A percentile compares a stretch with the other conserved stretches of the same genome.
These are phyloP conservation scores for Porites cylindrica DNA, from an alignment of 92 coral and sea anemone genomes.

Conservation along the genomic window DNA sequence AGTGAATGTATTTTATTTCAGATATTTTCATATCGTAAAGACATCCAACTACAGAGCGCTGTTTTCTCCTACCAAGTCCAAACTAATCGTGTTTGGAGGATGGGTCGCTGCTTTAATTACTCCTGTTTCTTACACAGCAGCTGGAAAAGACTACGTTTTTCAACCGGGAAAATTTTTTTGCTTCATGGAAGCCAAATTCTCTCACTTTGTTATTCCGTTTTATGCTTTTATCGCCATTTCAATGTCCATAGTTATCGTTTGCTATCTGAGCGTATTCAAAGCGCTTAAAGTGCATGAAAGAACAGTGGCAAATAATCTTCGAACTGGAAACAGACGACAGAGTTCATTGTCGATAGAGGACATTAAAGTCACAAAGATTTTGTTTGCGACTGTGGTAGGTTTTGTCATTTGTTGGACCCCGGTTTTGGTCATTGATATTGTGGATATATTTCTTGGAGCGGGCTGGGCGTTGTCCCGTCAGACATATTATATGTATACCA, in stretches of 20 bases:
- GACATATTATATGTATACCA: slow-evolving; percentile 56
- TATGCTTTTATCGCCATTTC: slow-evolving; percentile 49
- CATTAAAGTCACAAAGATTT: slow-evolving; percentile 61
- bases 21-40: slow-evolving; percentile 59
- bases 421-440: slow-evolving; percentile 54
- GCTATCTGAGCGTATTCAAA: slow-evolving; percentile 58
- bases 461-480: slow-evolving; percentile 41
- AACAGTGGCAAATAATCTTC: slow-evolving; percentile 38
- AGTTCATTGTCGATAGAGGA: slow-evolving; percentile 55
- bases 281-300: slow-evolving; percentile 53
- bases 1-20: not conserved
- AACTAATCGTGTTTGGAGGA: slow-evolving; percentile 25
- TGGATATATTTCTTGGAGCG: slow-evolving; percentile 35
- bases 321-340: slow-evolving; percentile 7
- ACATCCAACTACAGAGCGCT: slow-evolving; percentile 41
- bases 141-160: slow-evolving; percentile 53
- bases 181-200: slow-evolving; percentile 44
- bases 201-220: slow-evolving; percentile 40
- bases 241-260: slow-evolving; percentile 27
- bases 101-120: slow-evolving; percentile 34
- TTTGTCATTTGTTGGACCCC: slow-evolving; percentile 72
- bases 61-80: slow-evolving; percentile 40
- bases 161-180: slow-evolving; percentile 68
- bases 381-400: slow-evolving; percentile 70
- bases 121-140: slow-evolving; percentile 35